Evolutionary conservation across 2,888 invertebrate species (phyloP).

Genomic region (Aphodius granarius): DNA sequence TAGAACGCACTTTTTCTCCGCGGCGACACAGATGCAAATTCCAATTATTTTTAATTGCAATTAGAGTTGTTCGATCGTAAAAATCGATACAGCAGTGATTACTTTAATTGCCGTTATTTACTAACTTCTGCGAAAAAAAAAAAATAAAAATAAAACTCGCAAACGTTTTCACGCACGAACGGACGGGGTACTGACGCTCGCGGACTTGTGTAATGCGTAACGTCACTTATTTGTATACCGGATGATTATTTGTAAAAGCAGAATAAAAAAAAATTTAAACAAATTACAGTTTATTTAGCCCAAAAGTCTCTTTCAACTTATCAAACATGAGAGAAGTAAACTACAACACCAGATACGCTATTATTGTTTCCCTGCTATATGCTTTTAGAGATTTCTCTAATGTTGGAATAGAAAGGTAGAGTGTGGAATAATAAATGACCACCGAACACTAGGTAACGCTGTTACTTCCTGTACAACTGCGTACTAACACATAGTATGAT

Average conservation of each 20-base stretch:
- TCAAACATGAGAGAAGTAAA: too few species aligned
- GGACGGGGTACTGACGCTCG: too few species aligned
- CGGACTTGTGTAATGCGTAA: background rate
- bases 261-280: background rate
- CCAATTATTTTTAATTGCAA: conserved; percentile 2
- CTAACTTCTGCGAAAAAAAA: background rate
- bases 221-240: background rate
- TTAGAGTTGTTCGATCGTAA: conserved; percentile 6
- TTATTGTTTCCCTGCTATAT: background rate
- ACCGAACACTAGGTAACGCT: background rate
- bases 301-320: too few species aligned
- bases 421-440: background rate
- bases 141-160: background rate
- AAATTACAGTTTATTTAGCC: background rate
- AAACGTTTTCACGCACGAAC: background rate
- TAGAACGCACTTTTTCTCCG: conserved; percentile 6
- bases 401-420: background rate
- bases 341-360: background rate
- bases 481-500: background rate
- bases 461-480: background rate
- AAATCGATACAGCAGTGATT: conserved; percentile 9
- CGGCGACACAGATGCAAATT: conserved; percentile 8
- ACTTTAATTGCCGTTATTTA: conserved; percentile 2
- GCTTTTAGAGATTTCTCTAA: background rate
- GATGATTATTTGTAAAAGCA: background rate